A percentile compares a stretch with the other conserved stretches of the same genome.
phyloP scores from a whole-genome alignment of 2,888 invertebrate species.

The Bugula neritina region DNA sequence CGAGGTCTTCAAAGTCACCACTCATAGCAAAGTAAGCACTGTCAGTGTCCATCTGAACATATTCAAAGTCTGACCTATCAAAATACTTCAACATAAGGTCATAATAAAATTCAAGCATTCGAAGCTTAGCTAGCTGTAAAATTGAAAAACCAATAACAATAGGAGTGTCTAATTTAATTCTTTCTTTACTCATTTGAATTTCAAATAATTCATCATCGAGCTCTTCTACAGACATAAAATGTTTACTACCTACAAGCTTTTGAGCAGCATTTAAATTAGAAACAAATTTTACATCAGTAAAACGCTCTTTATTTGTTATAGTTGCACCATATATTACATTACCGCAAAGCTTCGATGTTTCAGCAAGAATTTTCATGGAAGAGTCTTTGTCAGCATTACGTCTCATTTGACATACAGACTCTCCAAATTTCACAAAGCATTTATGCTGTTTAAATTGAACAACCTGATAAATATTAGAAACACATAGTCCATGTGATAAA shows the following conservation, averaged over 20 bases:
- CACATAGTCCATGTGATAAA: neutral
- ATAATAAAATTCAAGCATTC: conserved; percentile 4
- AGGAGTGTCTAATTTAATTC: neutral
- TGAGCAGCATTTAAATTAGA: neutral
- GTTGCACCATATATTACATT: neutral
- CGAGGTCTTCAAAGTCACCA: neutral
- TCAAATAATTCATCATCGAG: neutral
- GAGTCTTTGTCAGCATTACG: neutral
- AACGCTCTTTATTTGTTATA: neutral
- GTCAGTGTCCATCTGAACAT: conserved; percentile 3
- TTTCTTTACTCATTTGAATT: neutral
- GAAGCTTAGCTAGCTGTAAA: neutral
- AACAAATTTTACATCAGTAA: neutral
- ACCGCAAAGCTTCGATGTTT: neutral
- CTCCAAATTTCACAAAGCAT: neutral
- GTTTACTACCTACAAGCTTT: neutral
- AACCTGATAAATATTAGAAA: neutral
- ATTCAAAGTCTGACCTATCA: neutral
- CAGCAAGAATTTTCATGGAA: neutral
- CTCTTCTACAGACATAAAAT: neutral
- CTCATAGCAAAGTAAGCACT: neutral
- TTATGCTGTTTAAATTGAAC: neutral
- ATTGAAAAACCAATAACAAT: neutral
- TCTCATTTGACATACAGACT: neutral
- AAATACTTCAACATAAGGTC: neutral